Percentiles rank a stretch among this genome's conserved stretches.
These are phyloP conservation scores for Cheumatopsyche charites DNA, from an alignment of 1,140 invertebrate genomes.

Conservation along the genomic window DNA sequence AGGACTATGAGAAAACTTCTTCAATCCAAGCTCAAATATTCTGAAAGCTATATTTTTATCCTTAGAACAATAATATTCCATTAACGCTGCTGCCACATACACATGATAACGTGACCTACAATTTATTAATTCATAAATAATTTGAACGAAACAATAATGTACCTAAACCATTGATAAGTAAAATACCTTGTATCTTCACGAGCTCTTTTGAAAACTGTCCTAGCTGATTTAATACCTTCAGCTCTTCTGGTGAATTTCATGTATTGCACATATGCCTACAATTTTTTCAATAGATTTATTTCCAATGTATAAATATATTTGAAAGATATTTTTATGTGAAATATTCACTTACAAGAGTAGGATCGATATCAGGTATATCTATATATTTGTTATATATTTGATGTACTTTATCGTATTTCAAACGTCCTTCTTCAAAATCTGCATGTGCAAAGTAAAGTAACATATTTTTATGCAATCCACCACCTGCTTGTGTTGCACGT, in stretches of 20 bases:
- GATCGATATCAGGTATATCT: constrained; percentile 88
- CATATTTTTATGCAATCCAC: constrained; percentile 89
- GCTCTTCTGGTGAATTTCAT: constrained; percentile 98
- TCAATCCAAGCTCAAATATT: constrained; percentile 97
- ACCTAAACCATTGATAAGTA: neutral
- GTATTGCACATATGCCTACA: constrained; percentile 94
- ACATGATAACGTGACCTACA: constrained; percentile 84
- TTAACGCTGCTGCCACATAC: constrained; percentile 94
- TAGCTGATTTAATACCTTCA: constrained; percentile 96
- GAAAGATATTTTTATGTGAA: neutral
- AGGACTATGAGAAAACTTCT: constrained; percentile 93
- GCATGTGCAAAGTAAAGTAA: constrained; percentile 97
- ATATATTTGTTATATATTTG: constrained; percentile 94
- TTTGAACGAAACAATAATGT: neutral
- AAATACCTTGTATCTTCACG: constrained; percentile 80
- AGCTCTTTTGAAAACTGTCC: constrained; percentile 93
- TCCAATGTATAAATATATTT: neutral
- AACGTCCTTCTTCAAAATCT: constrained; percentile 96
- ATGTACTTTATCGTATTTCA: constrained; percentile 97
- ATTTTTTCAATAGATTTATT: constrained; percentile 33
- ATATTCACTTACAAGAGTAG: constrained; percentile 79
- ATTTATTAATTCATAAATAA: constrained; percentile 4
- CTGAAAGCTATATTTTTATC: constrained; percentile 98
- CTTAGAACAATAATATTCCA: constrained; percentile 99
- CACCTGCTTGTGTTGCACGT: constrained; percentile 86